phyloP scores from a whole-genome alignment of 2,888 invertebrate genomes.

The Cryptus viduatorius region DNA sequence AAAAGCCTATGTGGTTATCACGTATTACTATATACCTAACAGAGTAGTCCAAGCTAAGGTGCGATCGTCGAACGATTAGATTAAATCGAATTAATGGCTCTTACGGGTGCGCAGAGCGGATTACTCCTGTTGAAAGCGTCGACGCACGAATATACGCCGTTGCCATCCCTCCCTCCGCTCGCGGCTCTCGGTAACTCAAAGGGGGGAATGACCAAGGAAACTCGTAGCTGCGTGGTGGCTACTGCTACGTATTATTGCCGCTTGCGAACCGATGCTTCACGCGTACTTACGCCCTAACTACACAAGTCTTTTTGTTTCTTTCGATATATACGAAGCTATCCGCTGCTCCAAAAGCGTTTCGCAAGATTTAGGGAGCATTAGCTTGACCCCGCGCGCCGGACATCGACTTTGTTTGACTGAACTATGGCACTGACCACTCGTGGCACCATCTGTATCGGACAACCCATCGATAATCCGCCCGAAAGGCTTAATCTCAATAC shows the following conservation, averaged over 20 bases:
- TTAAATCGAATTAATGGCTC: conserved; percentile 71
- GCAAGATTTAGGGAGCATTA: conserved; percentile 1
- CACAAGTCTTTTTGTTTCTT: conserved; percentile 1
- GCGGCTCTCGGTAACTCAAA: not conserved
- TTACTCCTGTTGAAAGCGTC: conserved; percentile 67
- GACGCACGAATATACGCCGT: conserved; percentile 59
- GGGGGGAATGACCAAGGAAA: conserved; percentile 62
- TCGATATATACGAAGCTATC: conserved; percentile 12
- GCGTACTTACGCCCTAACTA: conserved; percentile 10
- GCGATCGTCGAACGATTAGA: conserved; percentile 69
- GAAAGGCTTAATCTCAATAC: conserved; percentile 58
- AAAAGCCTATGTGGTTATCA: conserved; percentile 46
- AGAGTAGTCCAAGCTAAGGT: conserved; percentile 46
- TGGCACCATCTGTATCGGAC: conserved; percentile 80
- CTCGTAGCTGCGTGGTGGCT: conserved; percentile 6
- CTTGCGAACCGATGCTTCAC: conserved; percentile 16
- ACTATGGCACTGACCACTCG: conserved; percentile 29
- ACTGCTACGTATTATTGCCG: conserved; percentile 44
- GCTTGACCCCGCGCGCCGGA: conserved; percentile 46
- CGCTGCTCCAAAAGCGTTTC: conserved; percentile 4
- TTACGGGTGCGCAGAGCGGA: conserved; percentile 66
- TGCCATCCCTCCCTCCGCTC: not conserved
- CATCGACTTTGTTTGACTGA: not conserved
- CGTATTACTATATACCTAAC: not conserved
- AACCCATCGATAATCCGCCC: conserved; percentile 68